Evolutionary conservation across 2,888 invertebrate genomes (phyloP), one percentile per base, ranked within the genome.

Genomic region (Cerastis rubricosa): DNA sequence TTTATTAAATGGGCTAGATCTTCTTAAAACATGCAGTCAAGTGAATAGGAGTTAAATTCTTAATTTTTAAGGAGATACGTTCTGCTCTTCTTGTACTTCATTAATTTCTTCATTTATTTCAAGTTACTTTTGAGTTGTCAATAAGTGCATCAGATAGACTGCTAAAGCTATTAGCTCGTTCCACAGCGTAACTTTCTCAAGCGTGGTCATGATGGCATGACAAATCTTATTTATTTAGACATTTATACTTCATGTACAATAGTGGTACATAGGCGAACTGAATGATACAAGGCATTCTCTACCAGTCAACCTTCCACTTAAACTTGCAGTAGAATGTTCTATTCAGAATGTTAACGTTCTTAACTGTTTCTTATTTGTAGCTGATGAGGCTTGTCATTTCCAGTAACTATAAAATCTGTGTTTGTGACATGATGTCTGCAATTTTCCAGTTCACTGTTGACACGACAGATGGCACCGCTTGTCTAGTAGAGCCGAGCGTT

Each of bases 381-480:
- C 45, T 51, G 45, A 64, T 35, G 35, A 49, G 12, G 9, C 1
- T 17, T 35, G 45, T 1, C 19, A 43, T 47, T 49, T 80, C 63
- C 47, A 64, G 74, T 64, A 43, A 25, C 17, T 43, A 45, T 43
- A 2, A 6, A 19, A 29, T 54, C 63, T n/a, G n/a, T 22, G 22
- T 64, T 47, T 11, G 6, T 12, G 0, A 66, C 35, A 45, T 14
- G 25, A 45, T 59, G 17, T 65, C 25, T n/a, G 47, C 14, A 35
- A 64, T 29, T 2, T 64, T 57, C 17, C 59, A 81, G 63, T 68
- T 80, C 49, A 35, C n/a, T 40, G 3, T 45, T 51, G 5, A 4
- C 45, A 49, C 35, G n/a, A 81, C 22, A 81, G 81, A 75, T 75
- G 75, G 63, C 35, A 49, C 29, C 35, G 19, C 72, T 68, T 57